A percentile compares a stretch with the other conserved stretches of the same genome.
These are phyloP conservation scores for Pelobates fuscus DNA, from an alignment of 2,113 vertebrate species.

Conservation along the genomic window DNA sequence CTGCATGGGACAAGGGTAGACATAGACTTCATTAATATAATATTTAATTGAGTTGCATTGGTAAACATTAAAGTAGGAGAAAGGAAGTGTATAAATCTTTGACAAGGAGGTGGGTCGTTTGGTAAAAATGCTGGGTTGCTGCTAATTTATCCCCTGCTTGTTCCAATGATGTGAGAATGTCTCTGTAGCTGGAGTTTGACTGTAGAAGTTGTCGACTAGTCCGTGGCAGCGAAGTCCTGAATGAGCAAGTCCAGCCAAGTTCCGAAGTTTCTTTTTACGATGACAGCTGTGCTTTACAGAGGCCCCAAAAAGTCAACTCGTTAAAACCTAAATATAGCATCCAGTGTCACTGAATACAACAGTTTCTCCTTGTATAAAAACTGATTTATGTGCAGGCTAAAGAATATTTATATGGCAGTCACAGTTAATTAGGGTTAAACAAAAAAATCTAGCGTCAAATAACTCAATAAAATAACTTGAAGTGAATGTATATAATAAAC, in stretches of 20 bases:
- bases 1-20: too few relatives aligned
- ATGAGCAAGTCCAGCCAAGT: background rate
- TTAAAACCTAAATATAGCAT: constrained; percentile 34
- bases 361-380: background rate
- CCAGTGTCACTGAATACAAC: constrained; percentile 3
- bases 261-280: background rate
- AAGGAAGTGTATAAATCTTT: too few relatives aligned
- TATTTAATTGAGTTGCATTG: too few relatives aligned
- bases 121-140: too few relatives aligned
- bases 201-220: too few relatives aligned
- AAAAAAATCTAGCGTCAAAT: constrained; percentile 11
- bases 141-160: too few relatives aligned
- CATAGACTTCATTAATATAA: too few relatives aligned
- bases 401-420: constrained; percentile 4
- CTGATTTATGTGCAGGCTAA: constrained; percentile 11
- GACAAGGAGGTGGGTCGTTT: too few relatives aligned
- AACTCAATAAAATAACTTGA: constrained; percentile 10
- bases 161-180: too few relatives aligned
- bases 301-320: constrained; percentile 4
- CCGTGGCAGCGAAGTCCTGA: background rate
- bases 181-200: too few relatives aligned
- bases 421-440: constrained; percentile 32
- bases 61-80: too few relatives aligned
- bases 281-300: constrained; percentile 27
- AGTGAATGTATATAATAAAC: constrained; percentile 22